Percentiles rank a stretch among this genome's conserved stretches.
Conservation (phyloP, 1,140 invertebrate species). For the Copidosoma floridanum region DNA sequence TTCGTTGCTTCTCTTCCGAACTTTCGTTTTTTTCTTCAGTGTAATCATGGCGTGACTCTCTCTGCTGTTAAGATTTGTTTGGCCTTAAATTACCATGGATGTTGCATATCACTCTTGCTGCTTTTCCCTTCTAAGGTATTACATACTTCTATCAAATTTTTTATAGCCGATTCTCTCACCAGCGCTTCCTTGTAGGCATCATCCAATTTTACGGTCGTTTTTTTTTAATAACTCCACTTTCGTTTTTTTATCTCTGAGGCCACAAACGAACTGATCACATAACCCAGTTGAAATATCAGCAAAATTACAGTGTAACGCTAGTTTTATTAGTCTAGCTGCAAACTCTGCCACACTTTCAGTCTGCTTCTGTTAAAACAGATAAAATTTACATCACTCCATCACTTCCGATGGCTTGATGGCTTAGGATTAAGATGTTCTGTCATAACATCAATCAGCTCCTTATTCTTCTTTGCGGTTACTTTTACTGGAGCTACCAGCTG, state of each 20-base stretch:
- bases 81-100: too few relatives aligned
- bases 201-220: neutral
- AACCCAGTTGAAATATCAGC: neutral
- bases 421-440: neutral
- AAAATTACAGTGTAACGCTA: conserved; percentile 14
- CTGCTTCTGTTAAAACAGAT: conserved; percentile 8
- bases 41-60: too few relatives aligned
- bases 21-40: too few relatives aligned
- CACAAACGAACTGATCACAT: conserved; percentile 19
- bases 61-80: too few relatives aligned
- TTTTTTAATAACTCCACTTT: conserved; percentile 17
- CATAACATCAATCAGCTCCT: neutral
- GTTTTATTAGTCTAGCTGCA: conserved; percentile 4
- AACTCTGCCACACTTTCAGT: conserved; percentile 16
- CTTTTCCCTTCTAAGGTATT: neutral
- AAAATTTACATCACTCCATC: conserved; percentile 16
- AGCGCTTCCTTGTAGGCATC: conserved; percentile 16
- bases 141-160: neutral
- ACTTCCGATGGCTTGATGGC: neutral
- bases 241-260: neutral
- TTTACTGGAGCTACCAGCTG: neutral
- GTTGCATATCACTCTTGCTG: too few relatives aligned
- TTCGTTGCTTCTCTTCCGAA: too few relatives aligned
- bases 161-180: conserved; percentile 16
- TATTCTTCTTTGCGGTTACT: neutral